phyloP scores from a whole-genome alignment of 2,888 invertebrate species.

The Anoplius nigerrimus region DNA sequence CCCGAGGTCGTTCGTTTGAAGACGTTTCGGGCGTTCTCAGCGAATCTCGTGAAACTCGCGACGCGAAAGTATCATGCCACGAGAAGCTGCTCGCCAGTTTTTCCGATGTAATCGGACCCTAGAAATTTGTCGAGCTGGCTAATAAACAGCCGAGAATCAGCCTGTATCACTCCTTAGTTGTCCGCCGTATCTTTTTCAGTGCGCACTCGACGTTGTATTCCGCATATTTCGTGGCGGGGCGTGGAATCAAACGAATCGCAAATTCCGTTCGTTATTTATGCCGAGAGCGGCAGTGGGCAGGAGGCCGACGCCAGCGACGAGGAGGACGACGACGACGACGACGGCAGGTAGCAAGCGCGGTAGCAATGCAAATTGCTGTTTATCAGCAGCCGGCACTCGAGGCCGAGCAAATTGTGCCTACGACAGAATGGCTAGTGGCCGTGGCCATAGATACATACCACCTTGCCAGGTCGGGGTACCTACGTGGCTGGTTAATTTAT shows the following conservation, averaged over 20 bases:
- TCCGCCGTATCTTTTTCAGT: background rate
- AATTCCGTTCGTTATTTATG: conserved; percentile 47
- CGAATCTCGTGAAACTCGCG: no score
- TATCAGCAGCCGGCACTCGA: conserved; percentile 52
- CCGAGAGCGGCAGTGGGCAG: conserved; percentile 29
- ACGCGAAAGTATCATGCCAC: no score
- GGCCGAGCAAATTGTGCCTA: conserved; percentile 50
- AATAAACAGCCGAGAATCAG: no score
- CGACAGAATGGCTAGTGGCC: conserved; percentile 49
- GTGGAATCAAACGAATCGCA: conserved; percentile 6
- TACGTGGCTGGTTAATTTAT: conserved; percentile 60
- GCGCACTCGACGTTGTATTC: background rate
- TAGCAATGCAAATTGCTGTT: conserved; percentile 62
- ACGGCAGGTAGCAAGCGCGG: conserved; percentile 43
- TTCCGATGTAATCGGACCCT: no score
- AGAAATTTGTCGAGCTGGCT: no score
- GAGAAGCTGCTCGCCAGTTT: no score
- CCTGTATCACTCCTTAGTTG: no score
- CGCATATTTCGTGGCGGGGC: no score
- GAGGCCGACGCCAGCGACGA: background rate
- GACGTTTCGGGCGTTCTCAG: no score
- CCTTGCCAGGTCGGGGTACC: conserved; percentile 38
- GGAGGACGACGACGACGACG: background rate
- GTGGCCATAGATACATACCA: conserved; percentile 39
- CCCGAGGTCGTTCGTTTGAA: no score